These are phyloP conservation scores for Eulithis prunata DNA, from an alignment of 2,888 invertebrate genomes.

Conservation along the genomic window DNA sequence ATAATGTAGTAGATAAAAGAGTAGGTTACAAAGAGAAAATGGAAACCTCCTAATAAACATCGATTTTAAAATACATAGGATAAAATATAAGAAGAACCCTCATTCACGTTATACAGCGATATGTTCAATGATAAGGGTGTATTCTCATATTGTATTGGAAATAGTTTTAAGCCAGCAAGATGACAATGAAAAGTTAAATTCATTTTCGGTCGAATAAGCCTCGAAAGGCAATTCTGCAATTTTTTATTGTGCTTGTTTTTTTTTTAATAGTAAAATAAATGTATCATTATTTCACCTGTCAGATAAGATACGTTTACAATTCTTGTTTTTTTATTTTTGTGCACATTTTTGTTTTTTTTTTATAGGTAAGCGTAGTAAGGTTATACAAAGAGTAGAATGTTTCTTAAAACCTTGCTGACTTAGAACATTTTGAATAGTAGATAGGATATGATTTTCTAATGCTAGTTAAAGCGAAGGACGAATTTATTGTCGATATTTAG, in stretches of 20 bases:
- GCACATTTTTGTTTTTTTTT: background rate
- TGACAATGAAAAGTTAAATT: too few relatives aligned
- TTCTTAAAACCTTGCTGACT: constrained; percentile 7
- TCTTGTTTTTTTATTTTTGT: too few relatives aligned
- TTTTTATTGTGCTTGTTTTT: background rate
- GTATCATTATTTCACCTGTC: too few relatives aligned
- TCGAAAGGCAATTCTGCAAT: too few relatives aligned
- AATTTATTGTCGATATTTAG: constrained; percentile 77
- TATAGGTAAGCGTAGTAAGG: too few relatives aligned
- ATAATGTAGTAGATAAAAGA: constrained; percentile 48
- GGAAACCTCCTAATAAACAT: constrained; percentile 53
- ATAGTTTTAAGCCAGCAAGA: constrained; percentile 16
- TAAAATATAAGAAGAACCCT: constrained; percentile 60
- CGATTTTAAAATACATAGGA: constrained; percentile 47
- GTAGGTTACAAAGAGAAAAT: constrained; percentile 58
- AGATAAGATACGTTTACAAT: too few relatives aligned
- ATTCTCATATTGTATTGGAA: constrained; percentile 50
- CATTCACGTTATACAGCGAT: constrained; percentile 31
- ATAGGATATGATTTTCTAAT: constrained; percentile 40
- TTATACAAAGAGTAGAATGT: too few relatives aligned
- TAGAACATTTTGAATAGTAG: constrained; percentile 21
- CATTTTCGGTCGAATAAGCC: too few relatives aligned
- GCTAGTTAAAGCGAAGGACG: constrained; percentile 83
- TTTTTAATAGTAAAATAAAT: too few relatives aligned
- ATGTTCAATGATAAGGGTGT: constrained; percentile 40